A percentile compares a stretch with the other conserved stretches of the same genome.
These are phyloP conservation scores for Caenorhabditis angaria DNA, from an alignment of 2,888 invertebrate species.

Conservation along the genomic window DNA sequence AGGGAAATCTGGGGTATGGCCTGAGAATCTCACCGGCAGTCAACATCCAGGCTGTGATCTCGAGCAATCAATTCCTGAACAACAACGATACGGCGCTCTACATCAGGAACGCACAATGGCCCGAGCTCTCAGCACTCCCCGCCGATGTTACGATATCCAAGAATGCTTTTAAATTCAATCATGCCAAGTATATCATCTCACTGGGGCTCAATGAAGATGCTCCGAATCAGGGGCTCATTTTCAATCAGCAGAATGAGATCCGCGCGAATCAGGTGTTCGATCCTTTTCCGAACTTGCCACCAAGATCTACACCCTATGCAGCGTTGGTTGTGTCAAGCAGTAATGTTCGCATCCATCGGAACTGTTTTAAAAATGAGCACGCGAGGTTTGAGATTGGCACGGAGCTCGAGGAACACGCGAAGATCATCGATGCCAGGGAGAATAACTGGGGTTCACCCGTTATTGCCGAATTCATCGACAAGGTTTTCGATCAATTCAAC, in stretches of 20 bases:
- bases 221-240: constrained; percentile 56
- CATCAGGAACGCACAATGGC: constrained; percentile 66
- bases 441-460: constrained; percentile 85
- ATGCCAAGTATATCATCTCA: constrained; percentile 65
- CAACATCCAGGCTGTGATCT: constrained; percentile 63
- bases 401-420: constrained; percentile 91
- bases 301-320: constrained; percentile 90
- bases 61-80: constrained; percentile 68
- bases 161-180: constrained; percentile 88
- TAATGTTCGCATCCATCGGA: constrained; percentile 87
- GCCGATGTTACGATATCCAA: constrained; percentile 78
- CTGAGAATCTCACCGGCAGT: constrained; percentile 70
- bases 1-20: constrained; percentile 62
- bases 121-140: constrained; percentile 53
- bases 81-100: constrained; percentile 68
- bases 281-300: constrained; percentile 84
- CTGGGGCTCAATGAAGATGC: constrained; percentile 75
- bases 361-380: constrained; percentile 84
- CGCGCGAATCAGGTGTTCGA: constrained; percentile 86
- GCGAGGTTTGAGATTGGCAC: constrained; percentile 94
- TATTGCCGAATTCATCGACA: constrained; percentile 69
- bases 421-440: constrained; percentile 88
- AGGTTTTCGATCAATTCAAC: constrained; percentile 76
- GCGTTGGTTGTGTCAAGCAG: constrained; percentile 87
- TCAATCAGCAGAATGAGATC: constrained; percentile 75